These are phyloP conservation scores for Aulostomus chinensis DNA, from an alignment of 2,797 vertebrate genomes.

Conservation along the genomic window DNA sequence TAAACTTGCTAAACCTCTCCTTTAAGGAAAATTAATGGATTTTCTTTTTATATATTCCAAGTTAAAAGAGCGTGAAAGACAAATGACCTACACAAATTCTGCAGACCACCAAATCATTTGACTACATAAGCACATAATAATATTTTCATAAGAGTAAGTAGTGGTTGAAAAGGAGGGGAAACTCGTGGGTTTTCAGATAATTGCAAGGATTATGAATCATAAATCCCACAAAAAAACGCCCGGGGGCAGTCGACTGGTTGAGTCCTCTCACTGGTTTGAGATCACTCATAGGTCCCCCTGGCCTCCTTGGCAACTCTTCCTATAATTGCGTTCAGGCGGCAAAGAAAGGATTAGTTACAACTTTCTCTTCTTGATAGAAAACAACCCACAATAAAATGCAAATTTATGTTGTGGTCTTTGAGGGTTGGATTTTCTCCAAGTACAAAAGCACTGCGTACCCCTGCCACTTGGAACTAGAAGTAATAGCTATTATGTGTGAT, in stretches of 20 bases:
- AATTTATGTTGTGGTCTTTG: conserved; percentile 11
- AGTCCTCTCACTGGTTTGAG: conserved; percentile 6
- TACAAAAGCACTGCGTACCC: conserved; percentile 13
- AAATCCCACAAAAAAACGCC: conserved; percentile 33
- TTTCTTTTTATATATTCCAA: too few relatives aligned
- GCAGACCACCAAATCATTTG: too few relatives aligned
- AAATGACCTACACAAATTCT: too few relatives aligned
- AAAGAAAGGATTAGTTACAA: conserved; percentile 17
- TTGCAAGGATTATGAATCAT: conserved; percentile 19
- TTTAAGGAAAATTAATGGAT: too few relatives aligned
- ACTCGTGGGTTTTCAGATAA: background rate
- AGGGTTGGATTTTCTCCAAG: conserved; percentile 22
- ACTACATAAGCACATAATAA: too few relatives aligned
- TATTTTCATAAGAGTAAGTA: too few relatives aligned
- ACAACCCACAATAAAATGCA: conserved; percentile 22
- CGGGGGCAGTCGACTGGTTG: conserved; percentile 10
- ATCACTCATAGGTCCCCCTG: conserved; percentile 22
- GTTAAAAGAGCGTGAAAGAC: too few relatives aligned
- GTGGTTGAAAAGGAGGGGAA: too few relatives aligned
- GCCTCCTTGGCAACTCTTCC: conserved; percentile 23
- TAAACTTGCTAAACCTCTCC: too few relatives aligned
- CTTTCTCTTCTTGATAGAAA: conserved; percentile 21
- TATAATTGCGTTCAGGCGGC: conserved; percentile 32
- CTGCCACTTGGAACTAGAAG: background rate
- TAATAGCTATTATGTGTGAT: conserved; percentile 10